These are phyloP conservation scores for Grammomys dolichurus DNA, from an alignment of 2,113 vertebrate species.

Conservation along the genomic window DNA sequence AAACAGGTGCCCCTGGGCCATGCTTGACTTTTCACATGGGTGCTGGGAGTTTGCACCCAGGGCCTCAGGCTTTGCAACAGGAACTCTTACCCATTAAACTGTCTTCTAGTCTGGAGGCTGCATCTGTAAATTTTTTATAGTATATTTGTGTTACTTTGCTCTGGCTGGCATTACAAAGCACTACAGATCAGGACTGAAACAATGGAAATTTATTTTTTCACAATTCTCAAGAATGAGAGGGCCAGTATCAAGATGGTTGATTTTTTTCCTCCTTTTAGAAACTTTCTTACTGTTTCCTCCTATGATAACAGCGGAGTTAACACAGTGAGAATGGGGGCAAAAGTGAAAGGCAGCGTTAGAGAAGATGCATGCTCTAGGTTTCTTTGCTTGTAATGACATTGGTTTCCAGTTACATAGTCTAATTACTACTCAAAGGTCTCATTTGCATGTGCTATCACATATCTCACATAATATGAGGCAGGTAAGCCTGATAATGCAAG, in stretches of 20 bases:
- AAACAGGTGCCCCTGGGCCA: background rate
- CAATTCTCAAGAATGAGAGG: background rate
- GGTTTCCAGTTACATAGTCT: background rate
- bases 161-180: background rate
- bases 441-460: background rate
- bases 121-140: background rate
- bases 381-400: background rate
- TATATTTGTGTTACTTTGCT: background rate
- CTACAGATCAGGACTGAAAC: background rate
- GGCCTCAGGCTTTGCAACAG: background rate
- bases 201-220: background rate
- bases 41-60: background rate
- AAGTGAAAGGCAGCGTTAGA: background rate
- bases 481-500: background rate
- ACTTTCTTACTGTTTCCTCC: background rate
- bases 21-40: background rate
- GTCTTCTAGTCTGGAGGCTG: background rate
- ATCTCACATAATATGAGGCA: background rate
- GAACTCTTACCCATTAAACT: no score
- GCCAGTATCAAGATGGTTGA: background rate
- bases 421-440: background rate
- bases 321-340: background rate
- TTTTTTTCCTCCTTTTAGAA: background rate
- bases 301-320: background rate
- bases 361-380: background rate